Evolutionary conservation across 2,888 invertebrate genomes (phyloP).

Genomic region (Griposia aprilina): DNA sequence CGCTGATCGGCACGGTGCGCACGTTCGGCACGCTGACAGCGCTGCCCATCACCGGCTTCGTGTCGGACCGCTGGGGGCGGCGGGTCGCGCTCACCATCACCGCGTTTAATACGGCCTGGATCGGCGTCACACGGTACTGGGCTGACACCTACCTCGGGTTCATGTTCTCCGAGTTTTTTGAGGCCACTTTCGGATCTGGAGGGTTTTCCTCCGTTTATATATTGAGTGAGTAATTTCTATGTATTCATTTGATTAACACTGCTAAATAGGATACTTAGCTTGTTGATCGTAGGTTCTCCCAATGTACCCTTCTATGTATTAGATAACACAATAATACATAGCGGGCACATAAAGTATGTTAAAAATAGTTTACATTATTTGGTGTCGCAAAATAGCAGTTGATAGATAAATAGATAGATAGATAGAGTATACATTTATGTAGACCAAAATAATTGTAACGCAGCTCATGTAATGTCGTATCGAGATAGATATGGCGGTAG

Average conservation of each 20-base stretch:
- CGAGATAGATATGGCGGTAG: too few species aligned
- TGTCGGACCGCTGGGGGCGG: conserved; percentile 93
- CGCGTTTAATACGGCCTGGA: conserved; percentile 90
- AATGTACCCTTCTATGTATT: background rate
- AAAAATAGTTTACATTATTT: too few species aligned
- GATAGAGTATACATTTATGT: background rate
- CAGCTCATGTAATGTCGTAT: background rate
- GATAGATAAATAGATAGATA: background rate
- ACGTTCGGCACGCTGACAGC: conserved; percentile 92
- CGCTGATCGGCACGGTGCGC: conserved; percentile 93
- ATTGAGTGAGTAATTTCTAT: conserved; percentile 86
- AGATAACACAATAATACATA: background rate
- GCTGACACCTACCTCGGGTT: conserved; percentile 92
- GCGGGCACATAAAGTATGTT: background rate
- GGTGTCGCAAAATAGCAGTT: background rate
- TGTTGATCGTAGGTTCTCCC: background rate
- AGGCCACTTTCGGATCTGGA: conserved; percentile 92
- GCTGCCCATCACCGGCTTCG: conserved; percentile 92
- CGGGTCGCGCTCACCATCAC: conserved; percentile 90
- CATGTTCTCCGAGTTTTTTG: conserved; percentile 92
- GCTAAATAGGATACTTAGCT: background rate
- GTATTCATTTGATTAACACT: background rate
- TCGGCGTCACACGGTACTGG: conserved; percentile 91
- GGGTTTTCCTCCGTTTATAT: conserved; percentile 93
- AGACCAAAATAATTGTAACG: background rate